These are phyloP conservation scores for Spermophilus dauricus DNA, from an alignment of 2,113 vertebrate genomes.

Conservation along the genomic window DNA sequence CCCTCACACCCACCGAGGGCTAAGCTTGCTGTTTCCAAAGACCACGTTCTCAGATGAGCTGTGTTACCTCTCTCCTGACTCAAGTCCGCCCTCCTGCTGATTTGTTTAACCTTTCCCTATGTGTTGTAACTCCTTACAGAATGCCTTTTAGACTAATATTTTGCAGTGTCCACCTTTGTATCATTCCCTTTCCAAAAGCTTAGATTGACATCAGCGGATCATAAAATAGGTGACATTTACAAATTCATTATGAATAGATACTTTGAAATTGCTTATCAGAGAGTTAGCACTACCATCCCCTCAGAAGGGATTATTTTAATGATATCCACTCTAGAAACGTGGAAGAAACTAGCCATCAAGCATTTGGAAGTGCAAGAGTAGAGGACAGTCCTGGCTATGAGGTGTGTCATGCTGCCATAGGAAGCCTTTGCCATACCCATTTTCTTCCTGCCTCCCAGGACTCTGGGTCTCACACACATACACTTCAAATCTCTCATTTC, in stretches of 20 bases:
- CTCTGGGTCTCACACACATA: neutral
- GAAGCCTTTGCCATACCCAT: neutral
- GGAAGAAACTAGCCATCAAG: neutral
- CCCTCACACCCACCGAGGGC: too few species aligned
- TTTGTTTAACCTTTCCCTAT: neutral
- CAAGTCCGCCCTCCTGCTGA: neutral
- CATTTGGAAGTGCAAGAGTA: neutral
- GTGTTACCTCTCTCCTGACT: neutral
- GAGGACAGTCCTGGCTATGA: neutral
- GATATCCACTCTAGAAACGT: neutral
- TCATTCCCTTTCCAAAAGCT: neutral
- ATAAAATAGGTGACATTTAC: neutral
- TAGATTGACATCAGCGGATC: neutral
- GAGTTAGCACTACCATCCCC: neutral
- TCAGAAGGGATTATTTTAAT: neutral
- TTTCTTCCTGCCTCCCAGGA: neutral
- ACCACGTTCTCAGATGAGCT: neutral
- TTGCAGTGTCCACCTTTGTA: neutral
- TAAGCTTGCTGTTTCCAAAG: neutral
- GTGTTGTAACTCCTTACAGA: too few species aligned
- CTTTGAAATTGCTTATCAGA: neutral
- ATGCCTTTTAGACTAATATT: neutral
- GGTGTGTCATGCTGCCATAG: neutral
- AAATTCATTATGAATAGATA: neutral
- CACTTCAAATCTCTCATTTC: neutral